Conservation (phyloP, 2,113 vertebrate genomes). For the Leptocoma aspasia region DNA sequence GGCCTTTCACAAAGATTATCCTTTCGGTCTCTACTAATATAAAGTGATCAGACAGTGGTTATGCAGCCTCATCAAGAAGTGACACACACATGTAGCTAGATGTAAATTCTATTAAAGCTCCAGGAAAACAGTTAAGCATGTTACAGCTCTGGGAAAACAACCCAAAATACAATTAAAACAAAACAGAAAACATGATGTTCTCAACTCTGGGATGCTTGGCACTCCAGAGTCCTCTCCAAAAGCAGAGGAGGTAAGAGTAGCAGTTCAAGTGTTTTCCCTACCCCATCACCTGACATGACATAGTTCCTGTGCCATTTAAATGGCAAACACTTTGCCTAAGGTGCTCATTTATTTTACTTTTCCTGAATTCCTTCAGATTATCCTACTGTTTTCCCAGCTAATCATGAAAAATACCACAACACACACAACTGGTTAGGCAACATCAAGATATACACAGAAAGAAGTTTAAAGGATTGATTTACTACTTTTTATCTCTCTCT, state of each 20-base stretch:
- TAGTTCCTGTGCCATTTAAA: not conserved
- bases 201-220: not conserved
- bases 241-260: not conserved
- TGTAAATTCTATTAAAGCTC: not conserved
- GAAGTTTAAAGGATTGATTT: not conserved
- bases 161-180: fast-evolving
- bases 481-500: not conserved
- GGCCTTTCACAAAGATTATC: not conserved
- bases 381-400: not conserved
- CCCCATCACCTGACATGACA: not conserved
- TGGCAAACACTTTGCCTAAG: not conserved
- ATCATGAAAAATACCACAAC: not conserved
- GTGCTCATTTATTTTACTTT: not conserved
- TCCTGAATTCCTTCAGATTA: not conserved
- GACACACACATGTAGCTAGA: not conserved
- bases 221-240: not conserved
- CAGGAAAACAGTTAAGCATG: not conserved
- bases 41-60: not conserved
- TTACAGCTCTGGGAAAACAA: not conserved
- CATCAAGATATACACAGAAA: not conserved
- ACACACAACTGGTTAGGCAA: not conserved
- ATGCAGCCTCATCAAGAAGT: not conserved
- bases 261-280: not conserved
- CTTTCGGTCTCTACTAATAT: not conserved
- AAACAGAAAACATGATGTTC: not conserved